Evolutionary conservation across 2,797 vertebrate species (phyloP).

Genomic region (Darevskia mixta): DNA sequence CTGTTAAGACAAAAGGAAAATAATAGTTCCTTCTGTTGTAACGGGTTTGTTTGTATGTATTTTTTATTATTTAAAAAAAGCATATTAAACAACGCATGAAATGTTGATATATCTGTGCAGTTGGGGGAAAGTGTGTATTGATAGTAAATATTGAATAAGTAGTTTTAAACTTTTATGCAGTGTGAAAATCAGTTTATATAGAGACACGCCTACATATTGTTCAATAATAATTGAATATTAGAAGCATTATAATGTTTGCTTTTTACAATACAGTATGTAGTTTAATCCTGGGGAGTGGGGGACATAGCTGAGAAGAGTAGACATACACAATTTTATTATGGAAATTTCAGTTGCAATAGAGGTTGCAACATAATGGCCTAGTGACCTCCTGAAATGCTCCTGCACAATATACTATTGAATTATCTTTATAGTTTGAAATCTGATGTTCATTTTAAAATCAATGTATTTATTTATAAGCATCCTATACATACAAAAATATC

Average conservation of each 20-base stretch:
- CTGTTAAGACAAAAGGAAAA: not conserved
- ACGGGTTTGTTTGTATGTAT: too few species aligned
- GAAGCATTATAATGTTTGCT: not conserved
- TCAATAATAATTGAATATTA: not conserved
- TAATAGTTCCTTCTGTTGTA: too few species aligned
- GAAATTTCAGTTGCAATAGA: not conserved
- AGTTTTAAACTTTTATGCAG: not conserved
- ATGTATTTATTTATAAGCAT: too few species aligned
- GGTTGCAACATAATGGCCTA: not conserved
- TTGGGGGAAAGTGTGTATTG: not conserved
- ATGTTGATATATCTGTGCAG: not conserved
- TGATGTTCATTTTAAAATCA: not conserved
- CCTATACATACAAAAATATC: too few species aligned
- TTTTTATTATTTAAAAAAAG: too few species aligned
- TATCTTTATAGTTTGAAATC: not conserved
- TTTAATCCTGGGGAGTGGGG: not conserved
- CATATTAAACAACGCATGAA: not conserved
- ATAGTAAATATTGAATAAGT: not conserved
- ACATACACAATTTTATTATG: not conserved
- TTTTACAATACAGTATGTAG: not conserved
- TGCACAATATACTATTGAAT: not conserved
- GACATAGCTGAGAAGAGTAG: not conserved
- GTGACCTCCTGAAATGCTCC: not conserved
- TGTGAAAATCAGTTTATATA: not conserved
- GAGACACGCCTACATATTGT: not conserved